Evolutionary conservation across 2,888 invertebrate genomes (phyloP), one percentile per base, ranked within the genome.

Genomic region (Thumatha senex): DNA sequence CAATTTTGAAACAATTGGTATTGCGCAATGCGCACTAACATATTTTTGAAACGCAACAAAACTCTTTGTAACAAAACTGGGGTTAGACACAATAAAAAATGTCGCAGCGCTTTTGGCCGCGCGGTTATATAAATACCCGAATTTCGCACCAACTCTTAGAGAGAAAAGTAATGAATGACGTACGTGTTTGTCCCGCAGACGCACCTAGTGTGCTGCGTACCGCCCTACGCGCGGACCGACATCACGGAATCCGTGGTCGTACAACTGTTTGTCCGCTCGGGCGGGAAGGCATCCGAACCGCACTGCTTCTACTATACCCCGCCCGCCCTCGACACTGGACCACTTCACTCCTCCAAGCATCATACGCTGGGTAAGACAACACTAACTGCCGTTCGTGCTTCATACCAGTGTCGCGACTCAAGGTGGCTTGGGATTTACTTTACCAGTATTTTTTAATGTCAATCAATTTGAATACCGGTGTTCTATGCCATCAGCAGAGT

Each of bases 131-230:
- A n/a, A n/a, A n/a, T n/a, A n/a, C n/a, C n/a, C n/a, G n/a, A n/a
- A n/a, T n/a, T n/a, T n/a, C n/a, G n/a, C n/a, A n/a, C n/a, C n/a
- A n/a, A n/a, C n/a, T n/a, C n/a, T n/a, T n/a, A n/a, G n/a, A n/a
- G n/a, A n/a, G n/a, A n/a, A n/a, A n/a, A n/a, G n/a, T 11, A 30
- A 30, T 30, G 8, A 31, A 31, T 2, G 7, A 7, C 7, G 7
- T 7, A 31, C 7, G 31, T 18, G n/a, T 18, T 0, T 31, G 13
- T 46, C 38, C 18, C 10, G 78, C 93, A 97, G 95, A 97, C 96
- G 15, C 97, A 98, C 87, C 92, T 97, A 46, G 96, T 97, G 31
- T 97, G 97, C 87, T 95, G 95, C 68, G 95, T 97, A 62, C 97
- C 97, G 15, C 93, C 96, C 15, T 97, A 95, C 91, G 86, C 90